phyloP scores from a whole-genome alignment of 2,888 invertebrate genomes.

The Melinaea menophilus region DNA sequence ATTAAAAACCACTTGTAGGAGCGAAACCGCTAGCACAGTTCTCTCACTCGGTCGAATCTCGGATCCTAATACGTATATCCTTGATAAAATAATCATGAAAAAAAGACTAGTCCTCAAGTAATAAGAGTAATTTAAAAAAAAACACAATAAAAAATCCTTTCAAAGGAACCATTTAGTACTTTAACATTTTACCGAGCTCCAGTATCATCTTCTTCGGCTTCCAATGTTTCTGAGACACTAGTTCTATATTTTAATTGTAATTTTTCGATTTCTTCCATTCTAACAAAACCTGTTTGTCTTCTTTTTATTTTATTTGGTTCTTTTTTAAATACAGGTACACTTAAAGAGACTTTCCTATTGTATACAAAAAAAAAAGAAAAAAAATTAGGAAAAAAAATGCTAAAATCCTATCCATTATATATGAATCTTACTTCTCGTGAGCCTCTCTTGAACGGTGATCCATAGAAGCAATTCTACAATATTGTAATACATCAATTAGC shows the following conservation, averaged over 20 bases:
- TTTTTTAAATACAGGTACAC: conserved; percentile 31
- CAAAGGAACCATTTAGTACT: not conserved
- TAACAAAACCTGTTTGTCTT: conserved; percentile 55
- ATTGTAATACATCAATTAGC: conserved; percentile 11
- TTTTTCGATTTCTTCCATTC: conserved; percentile 42
- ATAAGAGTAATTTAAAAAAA: too few relatives aligned
- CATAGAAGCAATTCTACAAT: conserved; percentile 42
- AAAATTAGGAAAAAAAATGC: conserved; percentile 18
- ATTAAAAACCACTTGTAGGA: too few relatives aligned
- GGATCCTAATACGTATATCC: too few relatives aligned
- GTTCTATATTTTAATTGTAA: conserved; percentile 32
- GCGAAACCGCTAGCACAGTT: too few relatives aligned
- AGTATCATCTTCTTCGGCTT: conserved; percentile 35
- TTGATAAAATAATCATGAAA: too few relatives aligned
- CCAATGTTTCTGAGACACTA: conserved; percentile 13
- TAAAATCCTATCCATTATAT: conserved; percentile 6
- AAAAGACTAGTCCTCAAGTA: too few relatives aligned
- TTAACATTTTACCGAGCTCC: conserved; percentile 24
- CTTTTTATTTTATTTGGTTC: conserved; percentile 45
- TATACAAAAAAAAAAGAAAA: conserved; percentile 30
- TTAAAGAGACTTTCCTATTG: conserved; percentile 55
- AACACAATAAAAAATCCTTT: not conserved
- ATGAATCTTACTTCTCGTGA: conserved; percentile 41
- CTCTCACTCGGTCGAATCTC: too few relatives aligned
- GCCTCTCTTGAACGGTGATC: conserved; percentile 32